Evolutionary conservation across 2,888 invertebrate species (phyloP), one percentile per base, ranked within the genome.

Genomic region (Hemaris fuciformis): DNA sequence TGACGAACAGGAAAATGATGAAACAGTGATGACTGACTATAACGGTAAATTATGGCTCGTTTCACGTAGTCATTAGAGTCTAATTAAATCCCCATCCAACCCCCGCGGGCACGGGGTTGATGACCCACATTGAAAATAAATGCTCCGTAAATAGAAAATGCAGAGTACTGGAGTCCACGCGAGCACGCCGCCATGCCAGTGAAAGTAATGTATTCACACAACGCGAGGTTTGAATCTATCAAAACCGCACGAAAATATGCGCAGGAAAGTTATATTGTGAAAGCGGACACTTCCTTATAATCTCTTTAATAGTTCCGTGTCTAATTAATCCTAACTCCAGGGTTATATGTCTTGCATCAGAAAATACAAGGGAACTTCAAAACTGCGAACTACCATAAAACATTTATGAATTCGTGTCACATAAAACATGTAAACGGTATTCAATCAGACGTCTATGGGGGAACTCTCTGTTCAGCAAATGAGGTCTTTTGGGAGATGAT

Each of bases 71-170:
- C 27, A 53, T 53, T 53, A 53, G 10, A 15, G 31, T 53, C 53
- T 31, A 31, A 31, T 53, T 31, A 53, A 53, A 53, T 10, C 18
- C 31, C 10, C 8, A 10, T 53, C 18, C 31, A 53, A 53, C 53
- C 53, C 53, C 53, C 53, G 27, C 53, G 53, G 27, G 15, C 45
- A 45, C 18, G 53, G 53, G 53, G 53, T 53, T 53, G 53, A 53
- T 53, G 53, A 53, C 53, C 53, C 53, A 53, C 53, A 53, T 53
- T 53, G 53, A 31, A 53, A 53, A 53, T 53, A 53, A 53, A 53
- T 53, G 53, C 53, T 53, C 53, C 53, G 18, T 53, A 53, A 53
- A 53, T 53, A 53, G 53, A 53, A 53, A 53, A 53, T 53, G 27
- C 53, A 7, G 18, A 53, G 27, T 45, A 22, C 22, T 27, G 53